phyloP scores from a whole-genome alignment of 1,140 invertebrate species.

The Melipona quadrifasciata region DNA sequence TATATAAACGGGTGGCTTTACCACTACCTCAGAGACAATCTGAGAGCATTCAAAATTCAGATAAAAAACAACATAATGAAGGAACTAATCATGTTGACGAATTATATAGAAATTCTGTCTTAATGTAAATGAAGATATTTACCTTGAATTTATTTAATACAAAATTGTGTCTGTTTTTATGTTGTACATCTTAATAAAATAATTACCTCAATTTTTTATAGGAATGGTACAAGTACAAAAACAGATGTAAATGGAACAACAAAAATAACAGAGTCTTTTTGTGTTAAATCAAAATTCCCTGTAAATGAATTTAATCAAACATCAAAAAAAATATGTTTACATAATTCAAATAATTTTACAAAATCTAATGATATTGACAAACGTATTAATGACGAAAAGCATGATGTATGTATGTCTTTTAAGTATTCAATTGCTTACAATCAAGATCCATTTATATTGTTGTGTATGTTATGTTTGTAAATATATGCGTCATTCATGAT shows the following conservation, averaged over 20 bases:
- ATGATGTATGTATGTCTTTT: slow-evolving; percentile 54
- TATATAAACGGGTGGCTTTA: slow-evolving; percentile 69
- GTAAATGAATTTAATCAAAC: slow-evolving; percentile 30
- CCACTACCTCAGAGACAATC: slow-evolving; percentile 69
- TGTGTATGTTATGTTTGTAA: background rate
- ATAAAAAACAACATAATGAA: background rate
- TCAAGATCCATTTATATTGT: background rate
- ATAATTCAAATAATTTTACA: slow-evolving; percentile 26
- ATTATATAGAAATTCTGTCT: background rate
- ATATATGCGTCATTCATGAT: background rate
- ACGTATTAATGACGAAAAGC: slow-evolving; percentile 49
- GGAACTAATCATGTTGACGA: background rate
- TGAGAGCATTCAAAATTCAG: slow-evolving; percentile 3
- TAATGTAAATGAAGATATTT: slow-evolving; percentile 23
- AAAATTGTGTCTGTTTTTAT: background rate
- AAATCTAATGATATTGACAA: slow-evolving; percentile 44
- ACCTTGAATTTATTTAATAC: background rate
- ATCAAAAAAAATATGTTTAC: slow-evolving; percentile 60
- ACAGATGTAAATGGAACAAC: slow-evolving; percentile 8
- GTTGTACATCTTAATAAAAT: background rate
- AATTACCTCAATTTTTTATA: background rate
- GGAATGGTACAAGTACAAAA: slow-evolving; percentile 2
- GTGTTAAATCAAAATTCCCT: slow-evolving; percentile 27
- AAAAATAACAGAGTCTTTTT: background rate
- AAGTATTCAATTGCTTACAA: slow-evolving; percentile 9